Conservation (phyloP, 2,113 vertebrate species). For the Carlito syrichta region DNA sequence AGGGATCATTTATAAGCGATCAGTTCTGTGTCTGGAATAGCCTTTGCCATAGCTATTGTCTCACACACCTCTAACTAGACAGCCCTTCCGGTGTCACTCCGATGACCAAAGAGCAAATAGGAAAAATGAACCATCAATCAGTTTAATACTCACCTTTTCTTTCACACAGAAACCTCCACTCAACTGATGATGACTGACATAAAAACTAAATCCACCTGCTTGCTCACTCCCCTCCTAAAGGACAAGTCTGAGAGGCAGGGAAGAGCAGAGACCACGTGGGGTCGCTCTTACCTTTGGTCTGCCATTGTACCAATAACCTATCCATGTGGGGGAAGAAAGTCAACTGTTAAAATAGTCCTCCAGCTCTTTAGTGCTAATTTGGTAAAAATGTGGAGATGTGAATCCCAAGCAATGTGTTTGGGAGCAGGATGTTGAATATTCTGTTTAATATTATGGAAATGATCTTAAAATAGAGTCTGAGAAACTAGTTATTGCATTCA, state of each 20-base stretch:
- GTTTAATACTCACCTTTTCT: slow-evolving; percentile 55
- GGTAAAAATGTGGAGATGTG: neutral
- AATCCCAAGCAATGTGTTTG: neutral
- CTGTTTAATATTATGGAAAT: neutral
- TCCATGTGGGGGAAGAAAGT: neutral
- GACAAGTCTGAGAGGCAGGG: slow-evolving; percentile 9
- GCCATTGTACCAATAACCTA: neutral
- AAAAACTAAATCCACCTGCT: slow-evolving; percentile 47
- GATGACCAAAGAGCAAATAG: slow-evolving; percentile 47
- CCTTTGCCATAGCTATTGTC: slow-evolving; percentile 16
- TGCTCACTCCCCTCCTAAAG: slow-evolving; percentile 42
- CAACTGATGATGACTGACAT: slow-evolving; percentile 54
- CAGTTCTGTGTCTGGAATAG: neutral
- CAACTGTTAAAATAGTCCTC: neutral
- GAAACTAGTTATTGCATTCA: neutral
- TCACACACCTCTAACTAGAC: slow-evolving; percentile 7
- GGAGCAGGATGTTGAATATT: neutral
- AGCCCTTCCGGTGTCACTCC: neutral
- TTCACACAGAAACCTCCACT: slow-evolving; percentile 29
- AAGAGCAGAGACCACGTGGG: neutral
- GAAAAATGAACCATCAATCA: slow-evolving; percentile 57
- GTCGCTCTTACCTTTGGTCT: neutral
- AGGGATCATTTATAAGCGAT: neutral
- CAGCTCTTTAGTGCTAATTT: neutral
- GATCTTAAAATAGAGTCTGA: neutral